Conservation (phyloP, 1,140 invertebrate genomes). For the Atta colombica region DNA sequence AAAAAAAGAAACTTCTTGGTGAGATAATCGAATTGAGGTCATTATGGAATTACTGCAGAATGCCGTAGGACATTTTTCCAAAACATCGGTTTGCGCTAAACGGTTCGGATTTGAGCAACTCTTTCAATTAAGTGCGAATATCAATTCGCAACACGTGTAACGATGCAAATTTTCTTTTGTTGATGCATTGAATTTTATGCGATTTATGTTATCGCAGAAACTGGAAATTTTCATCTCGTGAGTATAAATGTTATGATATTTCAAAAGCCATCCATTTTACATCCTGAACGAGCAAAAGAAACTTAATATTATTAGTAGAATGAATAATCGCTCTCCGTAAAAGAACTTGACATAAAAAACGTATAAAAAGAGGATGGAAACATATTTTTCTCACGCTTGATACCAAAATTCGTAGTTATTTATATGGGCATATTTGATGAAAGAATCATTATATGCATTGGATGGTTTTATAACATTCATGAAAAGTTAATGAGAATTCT, state of each 20-base stretch:
- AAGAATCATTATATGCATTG: conserved; percentile 22
- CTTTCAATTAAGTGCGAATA: background rate
- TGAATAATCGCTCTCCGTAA: conserved; percentile 21
- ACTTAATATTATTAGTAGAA: conserved; percentile 27
- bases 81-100: conserved; percentile 1
- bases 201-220: conserved; percentile 7
- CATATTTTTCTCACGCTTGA: background rate
- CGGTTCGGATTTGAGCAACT: background rate
- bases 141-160: background rate
- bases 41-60: background rate
- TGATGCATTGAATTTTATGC: conserved; percentile 10
- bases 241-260: background rate
- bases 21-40: background rate
- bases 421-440: background rate
- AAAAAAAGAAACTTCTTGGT: background rate
- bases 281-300: background rate
- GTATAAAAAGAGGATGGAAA: background rate
- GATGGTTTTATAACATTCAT: background rate
- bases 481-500: conserved; percentile 29
- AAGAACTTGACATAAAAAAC: conserved; percentile 17
- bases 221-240: background rate
- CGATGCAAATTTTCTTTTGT: background rate
- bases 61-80: background rate
- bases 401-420: conserved; percentile 13
- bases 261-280: conserved; percentile 6